Evolutionary conservation across 2,888 invertebrate genomes (phyloP), one percentile per base, ranked within the genome.

Genomic region (Alitta virens): DNA sequence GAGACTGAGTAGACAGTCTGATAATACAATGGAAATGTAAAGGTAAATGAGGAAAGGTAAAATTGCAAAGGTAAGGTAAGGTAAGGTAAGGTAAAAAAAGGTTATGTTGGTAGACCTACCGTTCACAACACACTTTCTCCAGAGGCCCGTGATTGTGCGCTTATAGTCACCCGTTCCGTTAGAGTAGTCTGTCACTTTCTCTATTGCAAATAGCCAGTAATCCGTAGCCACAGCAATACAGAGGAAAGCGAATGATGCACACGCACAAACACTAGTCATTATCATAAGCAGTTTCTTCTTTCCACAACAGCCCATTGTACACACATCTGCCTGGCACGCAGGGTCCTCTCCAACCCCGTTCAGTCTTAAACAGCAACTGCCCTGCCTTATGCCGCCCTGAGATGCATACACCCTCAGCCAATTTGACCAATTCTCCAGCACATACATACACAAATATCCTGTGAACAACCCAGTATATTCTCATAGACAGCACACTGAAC

Each of bases 191-290:
- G 69, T 64, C 46, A 68, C 71, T 56, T 68, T 69, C 65, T 79
- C 78, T 58, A 67, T 73, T 21, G 80, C 78, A 63, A 71, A 76
- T 5, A 79, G 73, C 81, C 81, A 81, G 71, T 79, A 79, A 67
- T 81, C 81, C 42, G 81, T 81, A 51, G 78, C 77, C 38, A 81
- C 79, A 26, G 80, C 78, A 18, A 81, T 77, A 63, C 78, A 78
- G 27, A 81, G 73, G 60, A 80, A 73, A 54, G 79, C 77, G 62
- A 81, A 80, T 40, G 80, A 79, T 23, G 78, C 78, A 70, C 80
- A 78, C 7, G 81, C 79, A 71, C 78, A 79, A 51, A 76, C 72
- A 68, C 80, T 78, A 58, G 80, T 81, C 76, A 77, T 76, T 51
- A 79, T 70, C 72, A 77, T 78, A 56, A 80, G 73, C 62, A 78